Evolutionary conservation across 2,113 vertebrate species (phyloP), one percentile per base, ranked within the genome.

Genomic region (Montifringilla adamsi): DNA sequence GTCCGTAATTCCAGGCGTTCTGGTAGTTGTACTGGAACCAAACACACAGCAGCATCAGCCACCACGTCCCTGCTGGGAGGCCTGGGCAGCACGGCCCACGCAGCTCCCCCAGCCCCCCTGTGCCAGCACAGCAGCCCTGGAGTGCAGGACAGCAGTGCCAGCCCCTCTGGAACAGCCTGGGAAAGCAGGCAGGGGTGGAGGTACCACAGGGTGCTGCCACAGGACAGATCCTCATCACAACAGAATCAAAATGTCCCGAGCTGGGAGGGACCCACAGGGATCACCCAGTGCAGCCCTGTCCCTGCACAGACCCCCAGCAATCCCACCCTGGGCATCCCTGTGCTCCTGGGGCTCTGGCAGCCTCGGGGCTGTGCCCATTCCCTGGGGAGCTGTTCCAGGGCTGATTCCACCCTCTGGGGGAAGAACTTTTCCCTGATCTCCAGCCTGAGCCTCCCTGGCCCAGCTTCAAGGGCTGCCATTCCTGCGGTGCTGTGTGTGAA

Each of bases 1-100:
- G 99, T 97, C 99, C 99, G 13, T 99, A 99, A 95, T 99, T 99
- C 99, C 99, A 99, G 9, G 98, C 98, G 62, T 99, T 99, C 96
- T 99, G 99, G 41, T 98, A 98, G 53, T 99, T 99, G 87, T 99
- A 99, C 96, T 99, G 97, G 95, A 97, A 95, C 39, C 91, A 91
- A 80, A 35, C 2, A 37, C n/a, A n/a, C 43, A 63, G 50, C 4
- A 30, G 27, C 23, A 4, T 81, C 63, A 69, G 73, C 44, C 43
- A 44, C 8, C 11, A 0, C 4, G 43, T 9, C 35, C 63, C 49
- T 5, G 69, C 33, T 6, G 27, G 4, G 28, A 59, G 39, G 8
- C n/a, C 68, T 15, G 70, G 15, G 26, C 73, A 60, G 53, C 75
- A 13, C 13, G 11, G 20, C 49, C 30, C 56, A 41, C 24, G 12